These are phyloP conservation scores for Lepidurus apus DNA, from an alignment of 1,140 invertebrate genomes.

Conservation along the genomic window DNA sequence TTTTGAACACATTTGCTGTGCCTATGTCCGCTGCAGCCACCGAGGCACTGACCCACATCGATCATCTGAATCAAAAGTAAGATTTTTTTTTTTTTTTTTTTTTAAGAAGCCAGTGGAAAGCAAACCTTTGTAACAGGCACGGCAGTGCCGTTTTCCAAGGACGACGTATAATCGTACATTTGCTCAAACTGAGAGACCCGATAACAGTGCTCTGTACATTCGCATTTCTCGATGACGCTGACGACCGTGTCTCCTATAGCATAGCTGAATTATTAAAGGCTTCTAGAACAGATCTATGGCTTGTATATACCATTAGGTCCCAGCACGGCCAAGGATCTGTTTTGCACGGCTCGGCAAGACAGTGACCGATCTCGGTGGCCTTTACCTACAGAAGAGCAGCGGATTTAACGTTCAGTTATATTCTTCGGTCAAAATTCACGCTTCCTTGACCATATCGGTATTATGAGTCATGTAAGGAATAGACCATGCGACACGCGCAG, in stretches of 20 bases:
- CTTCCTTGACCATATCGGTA: conserved; percentile 31
- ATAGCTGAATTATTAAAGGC: background rate
- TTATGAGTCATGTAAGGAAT: conserved; percentile 19
- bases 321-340: conserved; percentile 47
- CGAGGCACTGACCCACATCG: conserved; percentile 50
- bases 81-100: background rate
- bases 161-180: conserved; percentile 40
- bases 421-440: conserved; percentile 27
- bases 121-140: conserved; percentile 23
- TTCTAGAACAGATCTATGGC: background rate
- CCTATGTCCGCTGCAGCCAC: conserved; percentile 43
- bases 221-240: conserved; percentile 38
- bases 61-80: conserved; percentile 47
- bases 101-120: background rate
- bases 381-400: background rate
- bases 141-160: conserved; percentile 30
- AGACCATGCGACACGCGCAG: background rate
- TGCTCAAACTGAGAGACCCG: conserved; percentile 38
- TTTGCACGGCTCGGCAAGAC: conserved; percentile 46
- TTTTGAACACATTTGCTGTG: conserved; percentile 45
- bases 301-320: conserved; percentile 49
- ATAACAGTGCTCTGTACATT: conserved; percentile 38
- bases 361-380: conserved; percentile 14
- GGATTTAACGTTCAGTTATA: conserved; percentile 9
- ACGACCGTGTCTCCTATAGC: conserved; percentile 28